Percentiles rank a stretch among this genome's conserved stretches.
Conservation (phyloP, 2,888 invertebrate species). For the Chironomus riparius region DNA sequence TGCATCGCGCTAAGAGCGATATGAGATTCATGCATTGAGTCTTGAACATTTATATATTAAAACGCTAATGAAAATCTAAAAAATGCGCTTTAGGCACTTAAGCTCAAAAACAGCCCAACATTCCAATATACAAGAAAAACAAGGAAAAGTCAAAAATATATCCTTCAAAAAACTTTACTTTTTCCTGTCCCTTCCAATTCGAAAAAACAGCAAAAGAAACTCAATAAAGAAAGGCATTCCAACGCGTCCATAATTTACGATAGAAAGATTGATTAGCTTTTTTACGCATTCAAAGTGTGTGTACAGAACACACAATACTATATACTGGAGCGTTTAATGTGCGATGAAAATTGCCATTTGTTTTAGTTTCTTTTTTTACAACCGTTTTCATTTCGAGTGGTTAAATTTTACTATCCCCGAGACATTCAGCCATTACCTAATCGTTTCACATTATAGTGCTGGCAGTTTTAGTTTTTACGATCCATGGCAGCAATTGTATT, state of each 20-base stretch:
- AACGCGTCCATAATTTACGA: conserved; percentile 24
- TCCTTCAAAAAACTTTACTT: too few relatives aligned
- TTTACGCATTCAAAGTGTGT: conserved; percentile 12
- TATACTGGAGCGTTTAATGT: conserved; percentile 19
- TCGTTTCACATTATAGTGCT: conserved; percentile 4
- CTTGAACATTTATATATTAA: too few relatives aligned
- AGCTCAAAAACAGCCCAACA: too few relatives aligned
- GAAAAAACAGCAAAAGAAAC: not conserved
- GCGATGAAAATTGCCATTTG: conserved; percentile 26
- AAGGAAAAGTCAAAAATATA: too few relatives aligned
- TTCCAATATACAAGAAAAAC: too few relatives aligned
- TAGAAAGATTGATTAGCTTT: conserved; percentile 25
- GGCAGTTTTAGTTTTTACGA: conserved; percentile 1
- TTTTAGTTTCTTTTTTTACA: conserved; percentile 18
- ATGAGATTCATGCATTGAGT: too few relatives aligned
- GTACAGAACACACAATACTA: too few relatives aligned
- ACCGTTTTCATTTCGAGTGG: not conserved
- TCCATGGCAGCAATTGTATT: conserved; percentile 6
- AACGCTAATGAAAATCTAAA: too few relatives aligned
- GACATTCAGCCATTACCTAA: conserved; percentile 13
- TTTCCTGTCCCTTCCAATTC: not conserved
- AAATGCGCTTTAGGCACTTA: too few relatives aligned
- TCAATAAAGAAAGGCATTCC: not conserved
- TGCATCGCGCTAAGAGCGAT: too few relatives aligned
- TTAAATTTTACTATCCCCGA: conserved; percentile 2